These are phyloP conservation scores for Sporophila hypoxantha DNA, from an alignment of 2,113 vertebrate species.

Conservation along the genomic window DNA sequence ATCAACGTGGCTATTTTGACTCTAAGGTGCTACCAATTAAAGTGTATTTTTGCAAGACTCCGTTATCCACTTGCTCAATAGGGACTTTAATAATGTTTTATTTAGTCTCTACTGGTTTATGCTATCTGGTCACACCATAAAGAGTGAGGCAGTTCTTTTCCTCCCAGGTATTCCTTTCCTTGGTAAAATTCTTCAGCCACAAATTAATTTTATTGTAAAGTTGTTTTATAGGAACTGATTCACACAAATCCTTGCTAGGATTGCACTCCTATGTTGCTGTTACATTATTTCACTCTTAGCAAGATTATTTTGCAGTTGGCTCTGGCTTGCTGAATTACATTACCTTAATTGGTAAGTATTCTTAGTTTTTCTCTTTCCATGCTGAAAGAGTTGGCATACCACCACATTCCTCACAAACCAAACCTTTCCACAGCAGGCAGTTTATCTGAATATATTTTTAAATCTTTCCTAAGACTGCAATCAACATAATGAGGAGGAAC, in stretches of 20 bases:
- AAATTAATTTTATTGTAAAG: neutral
- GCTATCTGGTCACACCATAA: neutral
- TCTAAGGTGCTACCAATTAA: neutral
- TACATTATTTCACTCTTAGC: neutral
- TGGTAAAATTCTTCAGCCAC: neutral
- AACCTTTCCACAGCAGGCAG: neutral
- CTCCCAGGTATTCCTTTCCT: neutral
- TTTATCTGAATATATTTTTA: neutral
- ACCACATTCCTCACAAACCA: neutral
- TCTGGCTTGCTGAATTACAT: neutral
- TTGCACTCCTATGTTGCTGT: neutral
- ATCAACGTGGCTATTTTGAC: neutral
- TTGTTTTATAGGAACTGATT: neutral
- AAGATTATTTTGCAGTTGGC: neutral
- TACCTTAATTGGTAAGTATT: constrained; percentile 14
- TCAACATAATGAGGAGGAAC: constrained; percentile 21
- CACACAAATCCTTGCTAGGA: neutral
- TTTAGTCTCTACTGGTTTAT: neutral
- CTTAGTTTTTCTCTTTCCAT: constrained; percentile 3
- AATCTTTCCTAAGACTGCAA: neutral
- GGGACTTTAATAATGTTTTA: neutral
- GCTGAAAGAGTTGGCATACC: neutral
- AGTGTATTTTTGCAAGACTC: neutral
- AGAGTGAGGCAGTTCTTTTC: neutral
- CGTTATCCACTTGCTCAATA: neutral